These are phyloP conservation scores for Hypanus sabinus DNA, from an alignment of 2,113 vertebrate species.

Conservation along the genomic window DNA sequence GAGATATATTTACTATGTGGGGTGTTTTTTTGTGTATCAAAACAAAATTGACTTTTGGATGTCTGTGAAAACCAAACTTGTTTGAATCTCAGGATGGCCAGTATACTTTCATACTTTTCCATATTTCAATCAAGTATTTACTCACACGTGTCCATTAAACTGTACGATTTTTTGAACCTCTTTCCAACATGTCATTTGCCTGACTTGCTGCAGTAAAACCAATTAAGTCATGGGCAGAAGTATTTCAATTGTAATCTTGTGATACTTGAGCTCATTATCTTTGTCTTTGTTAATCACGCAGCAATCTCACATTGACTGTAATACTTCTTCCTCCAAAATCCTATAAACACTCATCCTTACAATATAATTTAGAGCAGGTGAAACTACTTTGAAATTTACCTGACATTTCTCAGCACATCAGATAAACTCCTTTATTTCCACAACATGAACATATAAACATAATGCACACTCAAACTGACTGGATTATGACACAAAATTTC, in stretches of 20 bases:
- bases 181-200: background rate
- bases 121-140: background rate
- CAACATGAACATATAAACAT: background rate
- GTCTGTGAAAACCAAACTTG: too few species aligned
- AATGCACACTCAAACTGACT: background rate
- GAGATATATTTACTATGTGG: too few species aligned
- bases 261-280: background rate
- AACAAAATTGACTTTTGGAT: too few species aligned
- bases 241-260: background rate
- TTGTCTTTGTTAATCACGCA: background rate
- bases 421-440: background rate
- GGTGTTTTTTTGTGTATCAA: too few species aligned
- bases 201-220: background rate
- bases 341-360: background rate
- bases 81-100: too few species aligned
- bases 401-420: background rate
- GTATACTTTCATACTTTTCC: background rate
- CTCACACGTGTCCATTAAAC: background rate
- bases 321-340: background rate
- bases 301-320: background rate
- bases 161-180: background rate
- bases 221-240: background rate
- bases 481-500: background rate
- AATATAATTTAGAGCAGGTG: background rate
- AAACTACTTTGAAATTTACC: background rate